Conservation (phyloP, 2,888 invertebrate species). For the Spilosoma lubricipeda region DNA sequence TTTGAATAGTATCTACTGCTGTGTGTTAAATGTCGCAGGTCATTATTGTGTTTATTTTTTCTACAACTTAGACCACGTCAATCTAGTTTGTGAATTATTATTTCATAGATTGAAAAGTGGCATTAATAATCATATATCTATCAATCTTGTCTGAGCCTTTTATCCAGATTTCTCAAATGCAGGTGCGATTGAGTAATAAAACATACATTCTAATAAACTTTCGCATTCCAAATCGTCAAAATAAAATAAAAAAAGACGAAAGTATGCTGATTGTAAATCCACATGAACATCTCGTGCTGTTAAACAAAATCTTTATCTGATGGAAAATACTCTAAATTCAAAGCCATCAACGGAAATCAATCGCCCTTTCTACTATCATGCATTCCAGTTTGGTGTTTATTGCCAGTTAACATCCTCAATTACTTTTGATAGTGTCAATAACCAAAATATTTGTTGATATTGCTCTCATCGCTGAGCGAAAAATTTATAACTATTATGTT, state of each 20-base stretch:
- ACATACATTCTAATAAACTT: neutral
- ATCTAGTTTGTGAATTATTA: neutral
- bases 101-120: neutral
- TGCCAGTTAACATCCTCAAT: conserved; percentile 44
- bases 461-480: conserved; percentile 37
- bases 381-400: conserved; percentile 49
- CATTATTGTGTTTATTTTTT: no score
- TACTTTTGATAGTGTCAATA: conserved; percentile 27
- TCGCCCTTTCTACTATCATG: conserved; percentile 31
- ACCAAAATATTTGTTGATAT: conserved; percentile 34
- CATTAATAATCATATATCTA: neutral
- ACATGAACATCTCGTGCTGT: no score
- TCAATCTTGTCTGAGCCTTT: neutral
- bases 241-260: neutral
- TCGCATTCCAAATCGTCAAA: neutral
- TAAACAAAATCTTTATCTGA: neutral
- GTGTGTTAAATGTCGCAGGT: no score
- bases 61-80: no score
- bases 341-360: conserved; percentile 7
- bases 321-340: conserved; percentile 2
- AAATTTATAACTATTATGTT: conserved; percentile 42
- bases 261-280: neutral
- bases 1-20: no score
- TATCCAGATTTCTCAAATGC: neutral
- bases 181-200: neutral